phyloP scores from a whole-genome alignment of 2,888 invertebrate genomes.

The Dysmachus trigonus region DNA sequence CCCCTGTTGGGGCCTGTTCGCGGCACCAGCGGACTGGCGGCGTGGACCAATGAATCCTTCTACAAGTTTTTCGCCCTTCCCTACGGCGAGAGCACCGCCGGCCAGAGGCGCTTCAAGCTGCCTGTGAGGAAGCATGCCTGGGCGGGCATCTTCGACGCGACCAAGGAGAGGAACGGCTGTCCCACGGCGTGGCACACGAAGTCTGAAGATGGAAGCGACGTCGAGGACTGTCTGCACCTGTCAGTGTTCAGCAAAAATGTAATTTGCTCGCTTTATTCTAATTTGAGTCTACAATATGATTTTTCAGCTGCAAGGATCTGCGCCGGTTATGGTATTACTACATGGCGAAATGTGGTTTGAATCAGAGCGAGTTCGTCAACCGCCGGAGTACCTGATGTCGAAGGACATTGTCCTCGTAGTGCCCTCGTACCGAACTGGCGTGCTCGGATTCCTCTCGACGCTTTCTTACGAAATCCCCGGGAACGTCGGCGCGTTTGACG shows the following conservation, averaged over 20 bases:
- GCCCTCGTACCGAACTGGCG: slow-evolving; percentile 62
- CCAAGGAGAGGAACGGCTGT: slow-evolving; percentile 28
- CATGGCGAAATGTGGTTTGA: slow-evolving; percentile 56
- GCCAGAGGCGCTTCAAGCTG: slow-evolving; percentile 45
- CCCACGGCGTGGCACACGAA: slow-evolving; percentile 20
- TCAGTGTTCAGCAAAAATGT: slow-evolving; percentile 48
- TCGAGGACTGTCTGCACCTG: slow-evolving; percentile 50
- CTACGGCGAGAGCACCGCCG: slow-evolving; percentile 49
- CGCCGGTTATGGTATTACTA: slow-evolving; percentile 57
- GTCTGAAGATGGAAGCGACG: slow-evolving; percentile 55
- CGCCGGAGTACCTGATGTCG: slow-evolving; percentile 57
- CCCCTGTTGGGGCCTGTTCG: slow-evolving; percentile 46
- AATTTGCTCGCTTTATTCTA: slow-evolving; percentile 14
- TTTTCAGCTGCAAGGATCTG: slow-evolving; percentile 51
- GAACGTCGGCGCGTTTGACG: slow-evolving; percentile 65
- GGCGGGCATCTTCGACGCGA: slow-evolving; percentile 42
- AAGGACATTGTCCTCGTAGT: slow-evolving; percentile 61
- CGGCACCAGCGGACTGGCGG: slow-evolving; percentile 37
- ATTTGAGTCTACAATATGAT: not conserved
- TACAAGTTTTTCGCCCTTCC: slow-evolving; percentile 48
- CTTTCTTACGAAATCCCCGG: slow-evolving; percentile 62
- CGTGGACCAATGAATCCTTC: slow-evolving; percentile 44
- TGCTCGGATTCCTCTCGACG: slow-evolving; percentile 64
- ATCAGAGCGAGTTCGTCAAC: slow-evolving; percentile 52
- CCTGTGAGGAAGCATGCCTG: slow-evolving; percentile 45